Evolutionary conservation across 64 coral and sea anemone genomes (phyloP).

Genomic region (Montipora foliosa): DNA sequence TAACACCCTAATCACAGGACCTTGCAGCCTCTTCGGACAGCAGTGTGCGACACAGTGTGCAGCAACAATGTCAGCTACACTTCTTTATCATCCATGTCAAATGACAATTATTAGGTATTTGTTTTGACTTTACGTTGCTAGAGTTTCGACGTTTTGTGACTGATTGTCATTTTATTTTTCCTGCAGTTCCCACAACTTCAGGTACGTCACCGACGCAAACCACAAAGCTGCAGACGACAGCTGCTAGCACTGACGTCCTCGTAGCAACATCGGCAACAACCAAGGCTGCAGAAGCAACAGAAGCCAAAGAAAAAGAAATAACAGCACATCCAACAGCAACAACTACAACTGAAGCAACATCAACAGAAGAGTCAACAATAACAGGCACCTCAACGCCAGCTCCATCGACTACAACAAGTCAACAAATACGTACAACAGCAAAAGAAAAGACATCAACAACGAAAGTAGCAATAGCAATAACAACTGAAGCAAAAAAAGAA

Average conservation of each 20-base stretch:
- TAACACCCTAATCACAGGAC: too few species aligned
- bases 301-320: neutral
- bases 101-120: too few species aligned
- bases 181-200: neutral
- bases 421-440: neutral
- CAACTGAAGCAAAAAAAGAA: neutral
- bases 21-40: too few species aligned
- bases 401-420: neutral
- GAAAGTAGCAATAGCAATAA: neutral
- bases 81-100: too few species aligned
- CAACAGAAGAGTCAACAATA: neutral
- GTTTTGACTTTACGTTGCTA: neutral
- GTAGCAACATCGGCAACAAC: neutral
- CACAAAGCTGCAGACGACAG: neutral
- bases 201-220: neutral
- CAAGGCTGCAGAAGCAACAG: neutral
- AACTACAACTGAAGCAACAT: conserved; percentile 16
- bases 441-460: neutral
- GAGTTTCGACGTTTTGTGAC: neutral
- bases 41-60: too few species aligned
- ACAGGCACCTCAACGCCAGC: neutral
- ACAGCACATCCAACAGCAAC: conserved; percentile 26
- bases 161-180: neutral
- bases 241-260: neutral
- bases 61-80: too few species aligned